These are phyloP conservation scores for Castor canadensis DNA, from an alignment of 2,113 vertebrate genomes.

Conservation along the genomic window DNA sequence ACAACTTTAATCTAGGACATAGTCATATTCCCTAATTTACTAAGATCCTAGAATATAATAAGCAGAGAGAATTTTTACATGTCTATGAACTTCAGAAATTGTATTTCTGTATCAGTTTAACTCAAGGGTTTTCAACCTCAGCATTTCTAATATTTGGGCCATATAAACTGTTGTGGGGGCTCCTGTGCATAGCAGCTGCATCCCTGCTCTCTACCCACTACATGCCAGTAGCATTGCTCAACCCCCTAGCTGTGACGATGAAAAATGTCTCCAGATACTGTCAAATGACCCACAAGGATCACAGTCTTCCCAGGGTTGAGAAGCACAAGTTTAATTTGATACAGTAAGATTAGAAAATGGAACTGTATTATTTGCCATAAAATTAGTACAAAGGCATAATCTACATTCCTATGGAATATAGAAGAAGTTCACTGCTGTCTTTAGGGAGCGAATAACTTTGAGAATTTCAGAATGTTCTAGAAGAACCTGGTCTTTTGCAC, in stretches of 20 bases:
- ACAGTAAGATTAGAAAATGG: neutral
- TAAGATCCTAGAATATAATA: neutral
- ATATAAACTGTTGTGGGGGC: neutral
- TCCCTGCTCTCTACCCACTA: neutral
- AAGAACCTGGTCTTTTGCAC: slow-evolving; percentile 33
- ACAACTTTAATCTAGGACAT: slow-evolving; percentile 11
- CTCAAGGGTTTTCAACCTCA: neutral
- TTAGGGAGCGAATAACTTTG: neutral
- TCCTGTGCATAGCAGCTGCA: neutral
- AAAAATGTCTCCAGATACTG: neutral
- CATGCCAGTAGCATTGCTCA: neutral
- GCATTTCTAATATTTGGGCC: neutral
- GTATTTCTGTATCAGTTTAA: neutral
- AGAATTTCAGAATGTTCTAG: slow-evolving; percentile 16
- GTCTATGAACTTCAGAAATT: slow-evolving; percentile 39
- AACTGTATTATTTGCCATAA: neutral
- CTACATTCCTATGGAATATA: slow-evolving; percentile 17
- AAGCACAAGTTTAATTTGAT: slow-evolving; percentile 20
- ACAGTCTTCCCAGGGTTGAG: neutral
- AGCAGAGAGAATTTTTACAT: neutral
- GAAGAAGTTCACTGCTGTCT: neutral
- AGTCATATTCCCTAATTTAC: slow-evolving; percentile 2
- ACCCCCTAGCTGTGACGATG: neutral
- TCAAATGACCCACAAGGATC: neutral
- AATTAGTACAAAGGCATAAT: neutral